These are phyloP conservation scores for Leptinotarsa juncta DNA, from an alignment of 2,888 invertebrate species.

Conservation along the genomic window DNA sequence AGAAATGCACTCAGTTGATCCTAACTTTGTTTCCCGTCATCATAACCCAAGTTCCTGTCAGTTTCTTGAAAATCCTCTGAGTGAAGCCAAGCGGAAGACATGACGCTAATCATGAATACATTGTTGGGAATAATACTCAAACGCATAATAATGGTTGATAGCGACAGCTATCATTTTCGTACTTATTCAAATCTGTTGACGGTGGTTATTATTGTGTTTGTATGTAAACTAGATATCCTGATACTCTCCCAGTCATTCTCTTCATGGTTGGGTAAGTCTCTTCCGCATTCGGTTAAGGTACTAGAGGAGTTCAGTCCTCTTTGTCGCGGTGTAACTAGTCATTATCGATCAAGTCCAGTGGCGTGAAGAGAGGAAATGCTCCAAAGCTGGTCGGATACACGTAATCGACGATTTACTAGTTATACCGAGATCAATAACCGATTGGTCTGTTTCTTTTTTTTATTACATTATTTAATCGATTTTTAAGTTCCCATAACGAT, in stretches of 20 bases:
- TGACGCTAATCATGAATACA: background rate
- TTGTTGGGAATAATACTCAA: background rate
- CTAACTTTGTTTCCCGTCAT: background rate
- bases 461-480: background rate
- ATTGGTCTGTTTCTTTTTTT: background rate
- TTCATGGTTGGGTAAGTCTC: slow-evolving; percentile 26
- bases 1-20: background rate
- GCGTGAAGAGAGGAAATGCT: slow-evolving; percentile 22
- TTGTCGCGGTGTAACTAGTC: slow-evolving; percentile 8
- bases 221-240: slow-evolving; percentile 5
- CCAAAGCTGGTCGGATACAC: slow-evolving; percentile 8
- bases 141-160: slow-evolving; percentile 3
- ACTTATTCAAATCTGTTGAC: background rate
- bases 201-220: slow-evolving; percentile 6
- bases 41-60: background rate
- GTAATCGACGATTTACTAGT: slow-evolving; percentile 7
- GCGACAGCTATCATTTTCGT: slow-evolving; percentile 8
- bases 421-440: background rate
- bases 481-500: background rate
- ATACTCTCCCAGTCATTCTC: slow-evolving; percentile 20
- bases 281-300: slow-evolving; percentile 27
- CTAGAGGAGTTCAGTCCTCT: slow-evolving; percentile 33
- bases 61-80: background rate
- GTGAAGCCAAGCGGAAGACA: background rate
- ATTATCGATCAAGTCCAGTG: slow-evolving; percentile 26